Evolutionary conservation across 2,113 vertebrate genomes (phyloP).

Genomic region (Cryptotis parvus): DNA sequence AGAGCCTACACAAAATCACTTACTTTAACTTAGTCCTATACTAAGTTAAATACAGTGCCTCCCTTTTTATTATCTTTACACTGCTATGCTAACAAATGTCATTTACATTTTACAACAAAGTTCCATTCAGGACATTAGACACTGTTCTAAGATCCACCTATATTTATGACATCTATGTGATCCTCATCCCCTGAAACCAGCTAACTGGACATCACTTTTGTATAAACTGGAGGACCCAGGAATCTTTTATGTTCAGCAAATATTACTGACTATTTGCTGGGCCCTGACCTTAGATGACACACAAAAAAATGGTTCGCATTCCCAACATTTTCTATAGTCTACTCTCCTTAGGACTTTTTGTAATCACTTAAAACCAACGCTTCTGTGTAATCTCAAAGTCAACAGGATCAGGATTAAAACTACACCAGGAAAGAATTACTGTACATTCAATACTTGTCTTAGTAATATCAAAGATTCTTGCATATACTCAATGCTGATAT

Average conservation of each 20-base stretch:
- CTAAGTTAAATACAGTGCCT: neutral
- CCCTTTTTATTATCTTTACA: neutral
- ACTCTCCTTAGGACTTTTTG: neutral
- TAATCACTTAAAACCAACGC: neutral
- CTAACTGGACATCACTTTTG: neutral
- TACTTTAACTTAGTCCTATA: no score
- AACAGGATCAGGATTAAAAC: neutral
- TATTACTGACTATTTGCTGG: neutral
- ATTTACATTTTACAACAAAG: neutral
- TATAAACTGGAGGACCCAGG: neutral
- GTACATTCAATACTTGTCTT: neutral
- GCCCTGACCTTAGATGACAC: neutral
- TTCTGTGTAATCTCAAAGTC: neutral
- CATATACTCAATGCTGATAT: neutral
- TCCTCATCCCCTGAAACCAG: neutral
- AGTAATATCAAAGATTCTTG: neutral
- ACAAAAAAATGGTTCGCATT: neutral
- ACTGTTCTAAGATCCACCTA: neutral
- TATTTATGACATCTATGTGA: neutral
- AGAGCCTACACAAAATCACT: no score
- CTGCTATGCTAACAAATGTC: neutral
- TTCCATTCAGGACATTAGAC: neutral
- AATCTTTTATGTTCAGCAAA: no score
- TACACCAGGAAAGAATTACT: neutral
- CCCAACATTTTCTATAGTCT: neutral